A percentile compares a stretch with the other conserved stretches of the same genome.
Evolutionary conservation across 2,888 invertebrate species (phyloP).

Genomic region (Trachelus stipa): DNA sequence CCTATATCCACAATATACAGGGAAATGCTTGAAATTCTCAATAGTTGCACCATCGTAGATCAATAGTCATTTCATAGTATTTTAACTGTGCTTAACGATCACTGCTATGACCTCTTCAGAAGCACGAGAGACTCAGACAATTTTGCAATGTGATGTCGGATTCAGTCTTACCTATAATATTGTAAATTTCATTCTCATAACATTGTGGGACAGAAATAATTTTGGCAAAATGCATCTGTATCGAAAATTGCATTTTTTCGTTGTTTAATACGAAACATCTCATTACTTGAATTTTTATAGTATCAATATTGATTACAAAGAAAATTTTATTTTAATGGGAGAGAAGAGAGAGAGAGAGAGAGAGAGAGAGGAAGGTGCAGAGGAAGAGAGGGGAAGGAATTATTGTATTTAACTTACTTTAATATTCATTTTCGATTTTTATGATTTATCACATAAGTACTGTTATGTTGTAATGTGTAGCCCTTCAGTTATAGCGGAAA

Average conservation of each 20-base stretch:
- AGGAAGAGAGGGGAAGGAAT: background rate
- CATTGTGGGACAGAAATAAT: background rate
- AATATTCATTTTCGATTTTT: background rate
- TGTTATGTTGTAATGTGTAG: background rate
- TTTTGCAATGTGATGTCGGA: background rate
- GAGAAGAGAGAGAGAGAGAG: background rate
- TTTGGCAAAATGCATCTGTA: background rate
- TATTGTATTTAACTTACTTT: background rate
- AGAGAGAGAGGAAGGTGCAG: no score
- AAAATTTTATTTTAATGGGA: background rate
- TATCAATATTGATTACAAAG: background rate
- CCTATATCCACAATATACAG: background rate
- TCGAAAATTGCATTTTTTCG: background rate
- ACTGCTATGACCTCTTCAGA: background rate
- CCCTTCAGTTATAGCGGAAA: background rate
- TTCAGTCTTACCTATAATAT: background rate
- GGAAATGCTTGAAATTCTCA: background rate
- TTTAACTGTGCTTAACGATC: background rate
- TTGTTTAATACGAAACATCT: background rate
- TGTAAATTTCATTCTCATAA: background rate
- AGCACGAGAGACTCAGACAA: background rate
- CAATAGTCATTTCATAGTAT: background rate
- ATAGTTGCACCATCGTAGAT: background rate
- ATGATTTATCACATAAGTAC: background rate
- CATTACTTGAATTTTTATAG: background rate